Percentiles rank a stretch among this genome's conserved stretches.
Evolutionary conservation across 2,888 invertebrate genomes (phyloP).

Genomic region (Leptopilina syphax): DNA sequence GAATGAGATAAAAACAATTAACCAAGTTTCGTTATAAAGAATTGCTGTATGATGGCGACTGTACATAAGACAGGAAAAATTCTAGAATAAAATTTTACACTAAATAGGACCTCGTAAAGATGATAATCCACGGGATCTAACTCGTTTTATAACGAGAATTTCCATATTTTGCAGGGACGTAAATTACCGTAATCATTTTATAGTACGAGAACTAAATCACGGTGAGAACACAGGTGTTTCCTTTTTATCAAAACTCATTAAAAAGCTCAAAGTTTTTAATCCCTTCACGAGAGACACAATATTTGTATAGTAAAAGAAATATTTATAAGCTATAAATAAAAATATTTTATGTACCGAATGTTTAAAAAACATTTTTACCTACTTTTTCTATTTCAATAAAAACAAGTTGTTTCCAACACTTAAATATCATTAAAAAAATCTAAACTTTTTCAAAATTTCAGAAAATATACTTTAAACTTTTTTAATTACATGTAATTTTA

Average conservation of each 20-base stretch:
- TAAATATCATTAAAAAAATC: no score
- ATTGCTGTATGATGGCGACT: conserved; percentile 10
- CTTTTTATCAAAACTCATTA: conserved; percentile 10
- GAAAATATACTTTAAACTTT: no score
- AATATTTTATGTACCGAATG: no score
- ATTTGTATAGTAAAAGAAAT: background rate
- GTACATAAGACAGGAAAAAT: background rate
- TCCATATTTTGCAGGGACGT: conserved; percentile 26
- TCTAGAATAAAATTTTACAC: background rate
- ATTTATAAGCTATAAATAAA: no score
- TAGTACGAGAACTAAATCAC: background rate
- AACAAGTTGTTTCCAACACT: no score
- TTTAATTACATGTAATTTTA: no score
- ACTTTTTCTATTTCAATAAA: no score
- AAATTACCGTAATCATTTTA: conserved; percentile 21
- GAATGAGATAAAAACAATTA: background rate
- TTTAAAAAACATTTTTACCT: no score
- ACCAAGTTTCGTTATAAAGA: background rate
- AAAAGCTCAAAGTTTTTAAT: background rate
- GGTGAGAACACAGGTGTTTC: background rate
- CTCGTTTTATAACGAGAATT: conserved; percentile 24
- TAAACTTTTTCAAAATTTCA: no score
- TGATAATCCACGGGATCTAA: conserved; percentile 12
- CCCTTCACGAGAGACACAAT: background rate
- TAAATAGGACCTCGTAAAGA: conserved; percentile 21